These are phyloP conservation scores for Drosophila bifasciata DNA, from an alignment of 1,140 invertebrate genomes.

Conservation along the genomic window DNA sequence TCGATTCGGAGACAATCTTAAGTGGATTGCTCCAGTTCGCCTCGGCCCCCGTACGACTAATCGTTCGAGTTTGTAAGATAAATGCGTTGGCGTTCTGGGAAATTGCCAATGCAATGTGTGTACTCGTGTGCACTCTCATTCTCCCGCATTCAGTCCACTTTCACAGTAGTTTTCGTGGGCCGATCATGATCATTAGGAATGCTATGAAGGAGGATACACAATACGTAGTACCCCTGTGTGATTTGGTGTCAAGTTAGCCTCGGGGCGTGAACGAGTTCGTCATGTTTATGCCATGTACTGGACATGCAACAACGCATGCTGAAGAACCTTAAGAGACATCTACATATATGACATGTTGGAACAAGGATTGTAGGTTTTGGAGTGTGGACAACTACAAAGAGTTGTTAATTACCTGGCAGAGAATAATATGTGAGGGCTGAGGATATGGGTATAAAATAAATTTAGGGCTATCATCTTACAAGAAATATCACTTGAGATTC, in stretches of 20 bases:
- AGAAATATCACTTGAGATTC: too few species aligned
- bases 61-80: conserved; percentile 62
- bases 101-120: conserved; percentile 66
- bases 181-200: conserved; percentile 44
- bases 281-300: conserved; percentile 70
- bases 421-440: too few species aligned
- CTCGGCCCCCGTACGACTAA: conserved; percentile 63
- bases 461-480: too few species aligned
- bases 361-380: not conserved
- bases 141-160: conserved; percentile 42
- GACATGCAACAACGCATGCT: conserved; percentile 39
- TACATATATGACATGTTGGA: not conserved
- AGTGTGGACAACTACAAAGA: conserved; percentile 12
- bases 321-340: not conserved
- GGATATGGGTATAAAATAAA: too few species aligned
- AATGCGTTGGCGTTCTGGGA: conserved; percentile 81
- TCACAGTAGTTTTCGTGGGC: conserved; percentile 42
- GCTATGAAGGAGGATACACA: conserved; percentile 16
- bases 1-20: conserved; percentile 54
- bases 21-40: conserved; percentile 62
- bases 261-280: conserved; percentile 66
- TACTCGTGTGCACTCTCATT: conserved; percentile 1
- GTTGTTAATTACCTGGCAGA: conserved; percentile 4
- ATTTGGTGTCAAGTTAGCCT: conserved; percentile 65
- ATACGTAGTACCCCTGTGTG: conserved; percentile 18